Conservation (phyloP, 2,888 invertebrate genomes). For the Ceramica pisi region DNA sequence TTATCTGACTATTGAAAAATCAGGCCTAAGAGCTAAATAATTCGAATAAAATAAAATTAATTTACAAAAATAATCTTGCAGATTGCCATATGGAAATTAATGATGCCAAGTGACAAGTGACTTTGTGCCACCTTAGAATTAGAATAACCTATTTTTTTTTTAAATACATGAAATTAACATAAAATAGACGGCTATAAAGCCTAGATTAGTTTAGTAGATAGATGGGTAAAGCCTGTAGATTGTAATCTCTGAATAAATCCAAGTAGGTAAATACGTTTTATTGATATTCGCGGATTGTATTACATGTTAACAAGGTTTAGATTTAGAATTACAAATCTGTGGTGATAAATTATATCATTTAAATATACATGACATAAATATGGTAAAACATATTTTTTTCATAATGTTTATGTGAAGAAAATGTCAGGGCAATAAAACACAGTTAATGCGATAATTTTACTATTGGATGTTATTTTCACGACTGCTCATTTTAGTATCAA, state of each 20-base stretch:
- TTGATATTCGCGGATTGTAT: slow-evolving; percentile 49
- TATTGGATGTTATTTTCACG: not conserved
- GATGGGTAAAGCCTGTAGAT: slow-evolving; percentile 12
- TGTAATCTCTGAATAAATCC: slow-evolving; percentile 40
- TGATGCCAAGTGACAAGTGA: slow-evolving; percentile 17
- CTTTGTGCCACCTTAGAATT: not conserved
- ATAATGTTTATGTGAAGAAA: not conserved
- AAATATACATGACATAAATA: slow-evolving; percentile 46
- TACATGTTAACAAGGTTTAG: slow-evolving; percentile 42
- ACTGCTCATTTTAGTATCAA: not conserved
- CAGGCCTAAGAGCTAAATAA: no score
- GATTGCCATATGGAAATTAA: slow-evolving; percentile 54
- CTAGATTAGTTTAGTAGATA: slow-evolving; percentile 20
- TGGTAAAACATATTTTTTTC: slow-evolving; percentile 20
- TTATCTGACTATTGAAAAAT: no score
- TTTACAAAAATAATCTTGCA: slow-evolving; percentile 36
- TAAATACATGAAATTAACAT: not conserved
- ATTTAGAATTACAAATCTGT: slow-evolving; percentile 30
- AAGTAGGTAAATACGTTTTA: slow-evolving; percentile 34
- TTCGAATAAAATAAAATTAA: slow-evolving; percentile 61
- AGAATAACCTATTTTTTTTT: no score
- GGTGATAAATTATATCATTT: slow-evolving; percentile 37
- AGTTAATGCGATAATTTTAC: not conserved
- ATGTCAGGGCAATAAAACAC: not conserved
- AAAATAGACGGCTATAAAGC: not conserved